These are phyloP conservation scores for Andrena minutula DNA, from an alignment of 2,888 invertebrate genomes.

Conservation along the genomic window DNA sequence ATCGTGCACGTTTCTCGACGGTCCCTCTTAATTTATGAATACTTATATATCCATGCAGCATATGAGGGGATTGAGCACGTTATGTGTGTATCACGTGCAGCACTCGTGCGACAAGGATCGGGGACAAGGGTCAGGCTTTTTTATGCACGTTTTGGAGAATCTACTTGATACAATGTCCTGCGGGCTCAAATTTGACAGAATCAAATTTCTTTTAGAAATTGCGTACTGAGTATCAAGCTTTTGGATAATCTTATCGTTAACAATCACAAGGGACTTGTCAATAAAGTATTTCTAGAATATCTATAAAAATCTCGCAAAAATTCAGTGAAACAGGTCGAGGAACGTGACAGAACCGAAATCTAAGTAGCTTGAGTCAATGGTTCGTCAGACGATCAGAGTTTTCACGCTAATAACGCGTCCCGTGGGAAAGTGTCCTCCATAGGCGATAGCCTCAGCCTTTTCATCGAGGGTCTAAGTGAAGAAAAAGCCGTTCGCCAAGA, in stretches of 20 bases:
- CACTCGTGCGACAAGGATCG: not conserved
- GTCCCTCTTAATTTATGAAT: not conserved
- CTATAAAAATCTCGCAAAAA: not conserved
- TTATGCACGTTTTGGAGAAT: not conserved
- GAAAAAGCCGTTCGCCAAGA: slow-evolving; percentile 28
- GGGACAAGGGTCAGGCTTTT: not conserved
- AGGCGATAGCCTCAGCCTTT: not conserved
- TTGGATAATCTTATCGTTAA: not conserved
- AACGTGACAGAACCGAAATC: not conserved
- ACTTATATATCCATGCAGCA: not conserved
- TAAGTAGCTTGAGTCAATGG: slow-evolving; percentile 38
- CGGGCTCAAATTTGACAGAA: not conserved
- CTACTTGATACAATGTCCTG: not conserved
- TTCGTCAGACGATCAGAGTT: not conserved
- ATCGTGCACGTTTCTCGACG: not conserved
- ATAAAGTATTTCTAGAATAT: too few relatives aligned
- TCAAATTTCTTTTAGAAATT: too few relatives aligned
- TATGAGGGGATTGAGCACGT: not conserved
- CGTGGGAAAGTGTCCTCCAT: not conserved
- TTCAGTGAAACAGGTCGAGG: not conserved
- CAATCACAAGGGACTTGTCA: not conserved
- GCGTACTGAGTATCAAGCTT: not conserved
- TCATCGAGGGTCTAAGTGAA: slow-evolving; percentile 12
- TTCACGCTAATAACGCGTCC: not conserved
- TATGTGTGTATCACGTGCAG: slow-evolving; percentile 52